Conservation (phyloP, 92 coral and sea anemone genomes). For the Parazoanthus swiftii region DNA sequence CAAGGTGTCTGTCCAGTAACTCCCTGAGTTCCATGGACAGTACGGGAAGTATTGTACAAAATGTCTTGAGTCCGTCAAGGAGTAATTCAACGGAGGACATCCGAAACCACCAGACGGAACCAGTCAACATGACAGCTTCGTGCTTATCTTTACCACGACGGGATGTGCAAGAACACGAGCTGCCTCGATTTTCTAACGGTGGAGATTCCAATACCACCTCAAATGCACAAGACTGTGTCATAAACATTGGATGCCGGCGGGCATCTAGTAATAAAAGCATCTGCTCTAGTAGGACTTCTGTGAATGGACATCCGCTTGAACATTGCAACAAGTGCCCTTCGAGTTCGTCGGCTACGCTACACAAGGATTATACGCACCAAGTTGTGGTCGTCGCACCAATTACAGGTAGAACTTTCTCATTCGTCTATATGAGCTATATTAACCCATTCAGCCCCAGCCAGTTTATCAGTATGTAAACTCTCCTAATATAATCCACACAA, state of each 20-base stretch:
- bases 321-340: background rate
- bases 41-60: slow-evolving; percentile 52
- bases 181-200: background rate
- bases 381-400: slow-evolving; percentile 89
- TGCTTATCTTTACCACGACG: slow-evolving; percentile 21
- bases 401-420: slow-evolving; percentile 45
- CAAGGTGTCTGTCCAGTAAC: slow-evolving; percentile 65
- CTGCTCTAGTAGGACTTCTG: slow-evolving; percentile 28
- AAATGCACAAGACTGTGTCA: slow-evolving; percentile 10
- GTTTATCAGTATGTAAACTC: too few relatives aligned
- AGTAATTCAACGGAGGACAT: slow-evolving; percentile 23
- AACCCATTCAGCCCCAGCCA: too few relatives aligned
- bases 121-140: slow-evolving; percentile 1
- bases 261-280: slow-evolving; percentile 24
- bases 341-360: slow-evolving; percentile 1
- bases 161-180: slow-evolving; percentile 3
- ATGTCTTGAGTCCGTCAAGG: slow-evolving; percentile 41
- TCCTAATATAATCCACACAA: too few relatives aligned
- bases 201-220: slow-evolving; percentile 10
- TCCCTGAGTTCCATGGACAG: slow-evolving; percentile 54
- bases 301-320: slow-evolving; percentile 20
- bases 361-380: slow-evolving; percentile 74
- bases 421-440: too few relatives aligned
- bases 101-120: background rate
- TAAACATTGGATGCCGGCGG: slow-evolving; percentile 36